Evolutionary conservation across 1,140 invertebrate genomes (phyloP), one percentile per base, ranked within the genome.

Genomic region (Drosophila tani): DNA sequence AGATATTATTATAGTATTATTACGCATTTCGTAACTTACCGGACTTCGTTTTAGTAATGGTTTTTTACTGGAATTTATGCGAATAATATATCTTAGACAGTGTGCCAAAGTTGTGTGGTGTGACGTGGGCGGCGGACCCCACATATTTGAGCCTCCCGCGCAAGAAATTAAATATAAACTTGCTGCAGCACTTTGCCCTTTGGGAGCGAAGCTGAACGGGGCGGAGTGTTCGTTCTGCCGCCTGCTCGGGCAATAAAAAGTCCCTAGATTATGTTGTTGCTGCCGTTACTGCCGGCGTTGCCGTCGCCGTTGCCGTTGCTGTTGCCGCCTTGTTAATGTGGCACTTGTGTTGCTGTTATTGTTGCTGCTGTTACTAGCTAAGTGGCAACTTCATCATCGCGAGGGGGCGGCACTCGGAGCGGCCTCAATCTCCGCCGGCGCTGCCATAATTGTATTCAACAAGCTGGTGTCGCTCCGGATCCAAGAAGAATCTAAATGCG

Each of bases 131-230:
- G 35, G 53, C 17, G 35, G 27, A 24, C 35, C 66, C 66, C 62
- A 79, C 71, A 82, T 77, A 74, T 71, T 75, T 65, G 60, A 82
- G 75, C 66, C 67, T 45, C 55, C 59, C 51, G 71, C 73, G 62
- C 81, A 71, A 88, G 81, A 88, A 88, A 88, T 88, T 88, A 88
- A 90, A 90, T 84, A 81, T 86, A 88, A 88, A 79, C 76, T 88
- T 82, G 77, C 81, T 75, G 67, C 76, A 73, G 79, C 80, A 75
- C 75, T 76, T 75, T 74, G 76, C 63, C 75, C 68, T 60, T 68
- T 59, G 55, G 79, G 68, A 60, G 49, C 32, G 38, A 40, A 15
- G 35, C 43, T 15, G 40, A 27, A 62, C 55, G 38, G 53, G 27
- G 47, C 32, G 35, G 45, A 53, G 55, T 55, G 40, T 56, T 51